Evolutionary conservation across 37 sponge, comb jelly and placozoan species (phyloP).

Genomic region (Aplysina aerophoba): DNA sequence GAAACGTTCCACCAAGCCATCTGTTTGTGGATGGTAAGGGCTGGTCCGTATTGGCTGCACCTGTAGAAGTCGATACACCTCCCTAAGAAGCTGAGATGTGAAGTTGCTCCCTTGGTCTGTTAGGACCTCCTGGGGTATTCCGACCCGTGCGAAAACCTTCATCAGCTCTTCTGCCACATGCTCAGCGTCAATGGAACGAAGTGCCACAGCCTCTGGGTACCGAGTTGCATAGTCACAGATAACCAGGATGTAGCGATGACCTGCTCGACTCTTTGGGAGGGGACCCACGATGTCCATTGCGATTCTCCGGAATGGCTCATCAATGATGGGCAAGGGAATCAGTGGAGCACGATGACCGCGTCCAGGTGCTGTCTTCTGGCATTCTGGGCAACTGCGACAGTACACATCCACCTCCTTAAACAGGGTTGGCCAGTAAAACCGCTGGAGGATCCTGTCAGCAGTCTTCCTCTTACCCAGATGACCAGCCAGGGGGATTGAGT

Average conservation of each 20-base stretch:
- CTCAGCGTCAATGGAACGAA: conserved; percentile 41
- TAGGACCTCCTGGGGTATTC: conserved; percentile 60
- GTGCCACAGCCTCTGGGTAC: conserved; percentile 64
- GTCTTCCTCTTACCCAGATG: conserved; percentile 68
- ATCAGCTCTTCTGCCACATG: conserved; percentile 56
- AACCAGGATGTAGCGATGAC: conserved; percentile 50
- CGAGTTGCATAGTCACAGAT: conserved; percentile 71
- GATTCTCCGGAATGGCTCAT: conserved; percentile 55
- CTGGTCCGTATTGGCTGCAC: conserved; percentile 46
- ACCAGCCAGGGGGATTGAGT: conserved; percentile 44
- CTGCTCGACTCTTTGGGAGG: conserved; percentile 32
- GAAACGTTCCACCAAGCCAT: conserved; percentile 58
- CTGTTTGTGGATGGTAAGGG: conserved; percentile 69
- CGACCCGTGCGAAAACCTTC: conserved; percentile 43
- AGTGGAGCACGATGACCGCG: conserved; percentile 41
- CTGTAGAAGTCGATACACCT: conserved; percentile 33
- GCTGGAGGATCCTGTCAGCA: conserved; percentile 35
- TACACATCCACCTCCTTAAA: background rate
- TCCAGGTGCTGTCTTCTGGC: conserved; percentile 11
- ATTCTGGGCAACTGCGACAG: background rate
- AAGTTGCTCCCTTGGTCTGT: conserved; percentile 50
- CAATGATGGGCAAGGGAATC: conserved; percentile 52
- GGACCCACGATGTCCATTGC: conserved; percentile 77
- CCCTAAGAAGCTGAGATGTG: conserved; percentile 28
- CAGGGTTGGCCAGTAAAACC: conserved; percentile 44